A percentile compares a stretch with the other conserved stretches of the same genome.
phyloP scores from a whole-genome alignment of 1,140 invertebrate species.

The Aphidius ervi region DNA sequence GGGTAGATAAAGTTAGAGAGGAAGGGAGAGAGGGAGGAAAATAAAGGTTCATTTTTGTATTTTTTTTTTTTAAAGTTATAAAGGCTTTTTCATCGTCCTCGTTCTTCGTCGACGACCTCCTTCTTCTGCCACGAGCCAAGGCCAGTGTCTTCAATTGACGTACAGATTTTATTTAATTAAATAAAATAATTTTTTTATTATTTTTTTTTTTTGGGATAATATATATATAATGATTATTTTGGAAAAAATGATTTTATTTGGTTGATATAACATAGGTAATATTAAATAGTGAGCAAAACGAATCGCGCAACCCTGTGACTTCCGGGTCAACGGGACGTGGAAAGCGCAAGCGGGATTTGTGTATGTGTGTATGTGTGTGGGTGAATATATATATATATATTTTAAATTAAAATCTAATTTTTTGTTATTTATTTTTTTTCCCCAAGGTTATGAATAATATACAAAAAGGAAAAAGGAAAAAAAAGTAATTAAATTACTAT shows the following conservation, averaged over 20 bases:
- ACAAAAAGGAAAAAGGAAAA: no score
- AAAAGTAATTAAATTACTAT: no score
- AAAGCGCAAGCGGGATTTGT: constrained; percentile 14
- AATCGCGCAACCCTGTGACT: constrained; percentile 11
- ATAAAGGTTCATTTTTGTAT: constrained; percentile 24
- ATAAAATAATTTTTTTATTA: no score
- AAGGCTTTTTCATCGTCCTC: constrained; percentile 14
- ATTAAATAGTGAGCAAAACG: neutral
- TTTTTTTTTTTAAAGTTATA: constrained; percentile 9
- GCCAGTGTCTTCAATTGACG: constrained; percentile 1
- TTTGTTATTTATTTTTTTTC: no score
- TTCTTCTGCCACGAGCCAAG: constrained; percentile 15
- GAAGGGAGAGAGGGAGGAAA: constrained; percentile 27
- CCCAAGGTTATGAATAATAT: no score
- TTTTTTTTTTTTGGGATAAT: no score
- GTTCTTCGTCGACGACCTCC: constrained; percentile 10
- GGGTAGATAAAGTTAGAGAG: constrained; percentile 11
- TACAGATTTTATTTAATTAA: no score
- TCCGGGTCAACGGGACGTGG: constrained; percentile 15
- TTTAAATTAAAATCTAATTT: no score
- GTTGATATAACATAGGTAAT: no score
- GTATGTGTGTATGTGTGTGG: neutral
- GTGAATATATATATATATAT: no score
- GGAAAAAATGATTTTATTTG: no score
- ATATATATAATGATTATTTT: no score